These are phyloP conservation scores for Holothuria glaberrima DNA, from an alignment of 35 echinoderm and acorn worm genomes.

Conservation along the genomic window DNA sequence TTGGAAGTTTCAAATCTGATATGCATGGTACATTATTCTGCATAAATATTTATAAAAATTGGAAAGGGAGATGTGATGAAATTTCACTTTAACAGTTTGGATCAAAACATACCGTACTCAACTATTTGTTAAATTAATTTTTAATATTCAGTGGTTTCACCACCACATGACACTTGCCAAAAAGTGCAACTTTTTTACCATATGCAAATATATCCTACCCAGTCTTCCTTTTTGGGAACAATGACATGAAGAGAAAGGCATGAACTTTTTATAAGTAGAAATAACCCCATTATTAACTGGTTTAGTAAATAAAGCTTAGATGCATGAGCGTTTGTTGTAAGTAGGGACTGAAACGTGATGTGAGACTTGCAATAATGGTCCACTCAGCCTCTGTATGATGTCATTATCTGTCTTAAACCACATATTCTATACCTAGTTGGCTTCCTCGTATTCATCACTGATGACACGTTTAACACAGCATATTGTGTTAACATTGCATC, in stretches of 20 bases:
- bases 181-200: not conserved
- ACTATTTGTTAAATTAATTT: not conserved
- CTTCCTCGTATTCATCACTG: too few relatives aligned
- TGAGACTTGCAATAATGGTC: too few relatives aligned
- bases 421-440: too few relatives aligned
- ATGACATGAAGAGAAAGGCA: not conserved
- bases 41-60: not conserved
- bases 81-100: not conserved
- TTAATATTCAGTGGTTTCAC: not conserved
- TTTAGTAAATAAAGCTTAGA: too few relatives aligned
- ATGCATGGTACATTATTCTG: not conserved
- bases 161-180: not conserved
- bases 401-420: too few relatives aligned
- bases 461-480: too few relatives aligned
- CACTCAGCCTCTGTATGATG: too few relatives aligned
- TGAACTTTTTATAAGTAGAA: not conserved
- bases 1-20: conserved; percentile 14
- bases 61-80: not conserved
- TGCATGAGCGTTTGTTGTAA: too few relatives aligned
- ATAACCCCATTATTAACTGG: not conserved
- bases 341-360: too few relatives aligned
- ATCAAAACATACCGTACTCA: conserved; percentile 1
- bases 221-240: conserved; percentile 14
- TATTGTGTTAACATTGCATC: too few relatives aligned
- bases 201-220: not conserved